These are phyloP conservation scores for Sebastes vulpes DNA, from an alignment of 2,797 vertebrate species.

Conservation along the genomic window DNA sequence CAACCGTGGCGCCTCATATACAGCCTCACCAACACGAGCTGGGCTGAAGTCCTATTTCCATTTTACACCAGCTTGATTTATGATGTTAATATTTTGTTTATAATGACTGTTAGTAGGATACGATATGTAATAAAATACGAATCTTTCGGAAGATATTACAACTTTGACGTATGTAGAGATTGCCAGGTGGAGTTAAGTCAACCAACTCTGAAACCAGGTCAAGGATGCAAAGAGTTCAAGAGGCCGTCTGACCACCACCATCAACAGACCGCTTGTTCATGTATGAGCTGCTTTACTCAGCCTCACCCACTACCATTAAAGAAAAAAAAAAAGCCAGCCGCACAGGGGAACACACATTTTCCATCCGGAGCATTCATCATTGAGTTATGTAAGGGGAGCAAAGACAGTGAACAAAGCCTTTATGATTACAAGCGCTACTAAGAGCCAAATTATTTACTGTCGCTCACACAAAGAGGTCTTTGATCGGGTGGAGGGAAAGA, in stretches of 20 bases:
- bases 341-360: background rate
- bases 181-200: conserved; percentile 9
- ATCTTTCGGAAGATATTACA: background rate
- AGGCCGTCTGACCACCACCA: background rate
- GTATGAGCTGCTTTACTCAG: background rate
- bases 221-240: conserved; percentile 24
- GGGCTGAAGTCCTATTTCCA: background rate
- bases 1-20: background rate
- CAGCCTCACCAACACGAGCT: background rate
- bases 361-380: background rate
- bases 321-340: background rate
- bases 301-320: background rate
- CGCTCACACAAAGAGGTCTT: conserved; percentile 38
- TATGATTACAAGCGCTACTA: conserved; percentile 9
- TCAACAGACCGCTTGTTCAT: conserved; percentile 30
- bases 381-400: conserved; percentile 35
- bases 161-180: background rate
- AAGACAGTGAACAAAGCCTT: background rate
- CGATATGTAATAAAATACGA: background rate
- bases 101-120: background rate
- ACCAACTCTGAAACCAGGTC: conserved; percentile 45
- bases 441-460: conserved; percentile 25
- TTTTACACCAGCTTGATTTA: background rate
- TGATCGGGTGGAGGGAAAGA: conserved; percentile 10
- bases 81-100: background rate